Percentiles rank a stretch among this genome's conserved stretches.
Conservation (phyloP, 2,888 invertebrate species). For the Labia minor region DNA sequence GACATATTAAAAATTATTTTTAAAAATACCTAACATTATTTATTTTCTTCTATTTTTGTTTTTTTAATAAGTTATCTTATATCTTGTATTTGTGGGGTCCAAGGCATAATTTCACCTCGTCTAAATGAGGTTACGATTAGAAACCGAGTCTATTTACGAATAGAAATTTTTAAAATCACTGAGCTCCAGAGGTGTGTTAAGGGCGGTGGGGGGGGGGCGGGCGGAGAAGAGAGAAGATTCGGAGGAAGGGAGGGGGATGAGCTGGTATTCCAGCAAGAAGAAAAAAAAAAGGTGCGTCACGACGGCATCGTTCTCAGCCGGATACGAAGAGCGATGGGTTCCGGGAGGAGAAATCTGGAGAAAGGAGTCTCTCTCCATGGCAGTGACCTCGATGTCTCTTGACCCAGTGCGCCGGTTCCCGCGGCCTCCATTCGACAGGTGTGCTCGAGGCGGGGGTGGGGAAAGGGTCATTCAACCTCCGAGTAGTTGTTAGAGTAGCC, state of each 20-base stretch:
- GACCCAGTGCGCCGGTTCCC: neutral
- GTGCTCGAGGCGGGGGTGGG: neutral
- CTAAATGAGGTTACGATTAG: too few species aligned
- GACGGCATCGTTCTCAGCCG: slow-evolving; percentile 28
- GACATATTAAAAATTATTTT: too few species aligned
- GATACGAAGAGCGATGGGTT: slow-evolving; percentile 25
- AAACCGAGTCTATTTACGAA: too few species aligned
- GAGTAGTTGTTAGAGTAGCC: neutral
- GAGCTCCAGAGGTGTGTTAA: slow-evolving; percentile 22
- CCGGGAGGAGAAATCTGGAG: neutral
- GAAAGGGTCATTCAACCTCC: neutral
- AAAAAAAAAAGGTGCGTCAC: neutral
- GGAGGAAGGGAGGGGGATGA: slow-evolving; percentile 22
- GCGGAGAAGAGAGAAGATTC: neutral
- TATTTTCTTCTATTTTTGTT: too few species aligned
- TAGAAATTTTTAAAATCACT: too few species aligned
- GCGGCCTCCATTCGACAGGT: neutral
- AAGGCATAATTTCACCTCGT: too few species aligned
- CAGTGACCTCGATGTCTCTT: neutral
- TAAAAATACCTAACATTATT: too few species aligned
- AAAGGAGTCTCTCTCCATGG: neutral
- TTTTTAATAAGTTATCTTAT: too few species aligned
- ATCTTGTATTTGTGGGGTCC: too few species aligned
- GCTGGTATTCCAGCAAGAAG: slow-evolving; percentile 13
- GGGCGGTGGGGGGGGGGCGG: slow-evolving; percentile 17